Evolutionary conservation across 2,888 invertebrate species (phyloP), one percentile per base, ranked within the genome.

Genomic region (Hirtodrosophila trivittata): DNA sequence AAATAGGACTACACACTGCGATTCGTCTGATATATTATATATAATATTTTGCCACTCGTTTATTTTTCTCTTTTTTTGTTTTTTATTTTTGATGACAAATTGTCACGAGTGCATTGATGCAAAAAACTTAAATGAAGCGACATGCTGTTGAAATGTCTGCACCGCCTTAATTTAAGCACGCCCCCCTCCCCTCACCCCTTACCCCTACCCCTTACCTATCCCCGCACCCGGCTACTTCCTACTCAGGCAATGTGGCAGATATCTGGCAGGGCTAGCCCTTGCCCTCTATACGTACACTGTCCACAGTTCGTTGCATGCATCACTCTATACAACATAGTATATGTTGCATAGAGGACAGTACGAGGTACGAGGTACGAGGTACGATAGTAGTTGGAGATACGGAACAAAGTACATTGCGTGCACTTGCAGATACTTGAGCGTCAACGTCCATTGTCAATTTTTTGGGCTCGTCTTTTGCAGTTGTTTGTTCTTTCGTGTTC

Each of bases 51-150:
- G n/a, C n/a, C n/a, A n/a, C n/a, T n/a, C n/a, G n/a, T n/a, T n/a
- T 54, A 30, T 58, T 10, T 39, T 42, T 35, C 1, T 50, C 21
- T 5, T 37, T 1, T 32, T 38, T 38, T 9, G 54, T 2, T 47
- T 38, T 35, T 43, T 30, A 46, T 43, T 67, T 75, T 84, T 76
- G 80, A 86, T 81, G 80, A 86, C 77, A 85, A 82, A 82, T 83
- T 83, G 83, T 83, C 83, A 85, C 87, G 83, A 82, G 82, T 87
- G 82, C 83, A 83, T 87, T 83, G 83, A 83, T 82, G 83, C 87
- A 87, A 87, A 75, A 68, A 83, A 82, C 86, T 86, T 86, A 81
- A 86, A 82, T 85, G 78, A 81, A 86, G 87, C 87, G 87, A 84
- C 82, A 83, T 86, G 80, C 73, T 86, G 80, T 80, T 80, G 80